Evolutionary conservation across 2,888 invertebrate species (phyloP).

Genomic region (Caenorhabditis panamensis): DNA sequence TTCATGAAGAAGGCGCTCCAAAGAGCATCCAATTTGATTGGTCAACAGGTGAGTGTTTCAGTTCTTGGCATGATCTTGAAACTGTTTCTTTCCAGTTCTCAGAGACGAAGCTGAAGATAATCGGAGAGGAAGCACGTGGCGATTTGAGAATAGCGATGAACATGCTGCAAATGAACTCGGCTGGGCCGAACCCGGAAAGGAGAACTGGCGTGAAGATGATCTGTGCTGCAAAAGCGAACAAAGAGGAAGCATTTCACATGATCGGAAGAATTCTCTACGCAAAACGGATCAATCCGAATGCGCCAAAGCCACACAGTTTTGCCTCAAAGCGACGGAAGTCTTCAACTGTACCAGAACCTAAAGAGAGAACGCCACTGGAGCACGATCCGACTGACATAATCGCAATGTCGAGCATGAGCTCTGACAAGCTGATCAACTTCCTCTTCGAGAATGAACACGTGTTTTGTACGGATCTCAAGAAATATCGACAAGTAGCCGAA

Average conservation of each 20-base stretch:
- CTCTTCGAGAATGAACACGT: constrained; percentile 46
- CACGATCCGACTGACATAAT: constrained; percentile 54
- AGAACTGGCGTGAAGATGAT: constrained; percentile 15
- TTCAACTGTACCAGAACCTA: constrained; percentile 13
- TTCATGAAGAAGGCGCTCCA: constrained; percentile 45
- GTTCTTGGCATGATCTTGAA: neutral
- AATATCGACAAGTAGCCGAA: constrained; percentile 38
- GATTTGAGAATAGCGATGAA: constrained; percentile 55
- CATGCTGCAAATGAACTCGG: constrained; percentile 52
- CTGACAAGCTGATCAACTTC: constrained; percentile 38
- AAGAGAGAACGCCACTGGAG: constrained; percentile 40
- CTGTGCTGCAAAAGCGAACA: constrained; percentile 38
- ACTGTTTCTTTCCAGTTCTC: constrained; percentile 14
- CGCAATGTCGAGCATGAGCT: constrained; percentile 50
- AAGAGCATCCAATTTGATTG: constrained; percentile 27
- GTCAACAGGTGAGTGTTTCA: constrained; percentile 3
- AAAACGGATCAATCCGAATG: constrained; percentile 46
- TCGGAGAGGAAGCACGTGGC: constrained; percentile 32
- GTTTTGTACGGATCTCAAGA: constrained; percentile 35
- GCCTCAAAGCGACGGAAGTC: constrained; percentile 8
- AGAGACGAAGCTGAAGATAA: constrained; percentile 12
- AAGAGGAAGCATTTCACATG: constrained; percentile 58
- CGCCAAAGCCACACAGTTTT: neutral
- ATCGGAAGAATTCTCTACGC: constrained; percentile 57
- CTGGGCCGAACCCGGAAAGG: constrained; percentile 12